Base-by-base conservation (phyloP, 2,113 vertebrate species). In the Tychaedon coryphoeus region DNA sequence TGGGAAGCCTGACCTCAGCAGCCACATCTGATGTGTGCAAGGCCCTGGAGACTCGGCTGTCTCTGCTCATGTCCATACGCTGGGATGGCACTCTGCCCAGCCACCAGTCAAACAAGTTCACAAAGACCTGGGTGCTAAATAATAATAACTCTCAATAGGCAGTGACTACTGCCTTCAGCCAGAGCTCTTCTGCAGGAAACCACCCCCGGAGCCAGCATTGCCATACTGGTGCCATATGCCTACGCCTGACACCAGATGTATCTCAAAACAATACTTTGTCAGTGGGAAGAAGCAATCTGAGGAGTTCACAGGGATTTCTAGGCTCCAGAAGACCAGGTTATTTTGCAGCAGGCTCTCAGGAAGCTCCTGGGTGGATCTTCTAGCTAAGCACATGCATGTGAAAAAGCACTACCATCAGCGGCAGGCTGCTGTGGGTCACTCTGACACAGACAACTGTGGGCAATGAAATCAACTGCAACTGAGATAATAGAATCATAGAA, bases 211-310 rank as follows among this genome's bases (percentile, higher is more conserved):
- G 93, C 93, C 75, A 91, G 88, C 8, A 12, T 18, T 92, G 80
- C 65, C 97, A 94, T 96, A 95, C 97, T 96, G 96, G 90, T 96
- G 95, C 97, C 97, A 97, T 95, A 98, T 97, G 97, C 92, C 95
- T 73, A 86, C 71, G 88, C 95, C 96, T 75, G 88, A 96, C 78
- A 96, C 95, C 96, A 96, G 96, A 97, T 96, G 97, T 94, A 86
- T 79, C 91, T 77, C 92, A 83, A 96, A 95, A 97, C 81, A 97
- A 95, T 80, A 88, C 92, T 96, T 70, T 19, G 53, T 91, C 95
- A 96, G 96, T 95, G 94, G 95, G 86, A 94, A 95, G 93, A 95
- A 90, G 77, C 8, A 5, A 74, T 87, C 51, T 2, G 17, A 97
- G 82, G 65, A 92, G 95, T 97, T 97, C 92, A 97, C 95, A 97